Conservation (phyloP, 2,888 invertebrate species). For the Xestia sexstrigata region DNA sequence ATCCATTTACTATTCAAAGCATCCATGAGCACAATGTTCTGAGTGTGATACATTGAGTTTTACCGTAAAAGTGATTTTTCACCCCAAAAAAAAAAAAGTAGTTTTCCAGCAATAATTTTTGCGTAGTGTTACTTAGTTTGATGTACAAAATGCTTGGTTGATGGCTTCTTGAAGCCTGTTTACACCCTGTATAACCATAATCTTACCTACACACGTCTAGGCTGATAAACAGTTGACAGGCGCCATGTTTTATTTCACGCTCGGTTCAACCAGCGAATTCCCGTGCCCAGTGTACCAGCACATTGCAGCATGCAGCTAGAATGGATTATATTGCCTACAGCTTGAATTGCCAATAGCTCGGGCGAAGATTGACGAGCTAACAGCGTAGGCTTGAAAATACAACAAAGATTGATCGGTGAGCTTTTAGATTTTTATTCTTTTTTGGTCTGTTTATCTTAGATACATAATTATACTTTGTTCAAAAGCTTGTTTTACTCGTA, state of each 20-base stretch:
- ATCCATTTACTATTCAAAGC: too few relatives aligned
- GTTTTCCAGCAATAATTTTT: too few relatives aligned
- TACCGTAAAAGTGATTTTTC: too few relatives aligned
- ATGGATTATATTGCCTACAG: constrained; percentile 5
- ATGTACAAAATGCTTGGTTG: too few relatives aligned
- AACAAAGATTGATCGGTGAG: constrained; percentile 8
- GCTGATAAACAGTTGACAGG: not conserved
- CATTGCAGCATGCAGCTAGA: constrained; percentile 20
- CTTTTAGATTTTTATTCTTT: constrained; percentile 16
- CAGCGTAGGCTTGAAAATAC: constrained; percentile 33
- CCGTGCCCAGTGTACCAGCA: constrained; percentile 30
- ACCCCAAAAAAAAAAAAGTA: too few relatives aligned
- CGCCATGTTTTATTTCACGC: constrained; percentile 39
- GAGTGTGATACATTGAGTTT: too few relatives aligned
- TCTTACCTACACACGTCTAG: not conserved
- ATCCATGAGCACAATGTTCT: too few relatives aligned
- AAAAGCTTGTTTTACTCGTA: not conserved
- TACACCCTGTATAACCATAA: too few relatives aligned
- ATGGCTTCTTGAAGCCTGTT: too few relatives aligned
- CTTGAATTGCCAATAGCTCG: constrained; percentile 30
- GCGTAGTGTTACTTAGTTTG: too few relatives aligned
- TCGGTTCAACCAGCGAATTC: not conserved
- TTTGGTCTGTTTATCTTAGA: not conserved
- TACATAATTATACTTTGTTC: not conserved
- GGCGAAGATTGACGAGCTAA: constrained; percentile 38